phyloP scores from a whole-genome alignment of 2,113 vertebrate species.

The Nestor notabilis region DNA sequence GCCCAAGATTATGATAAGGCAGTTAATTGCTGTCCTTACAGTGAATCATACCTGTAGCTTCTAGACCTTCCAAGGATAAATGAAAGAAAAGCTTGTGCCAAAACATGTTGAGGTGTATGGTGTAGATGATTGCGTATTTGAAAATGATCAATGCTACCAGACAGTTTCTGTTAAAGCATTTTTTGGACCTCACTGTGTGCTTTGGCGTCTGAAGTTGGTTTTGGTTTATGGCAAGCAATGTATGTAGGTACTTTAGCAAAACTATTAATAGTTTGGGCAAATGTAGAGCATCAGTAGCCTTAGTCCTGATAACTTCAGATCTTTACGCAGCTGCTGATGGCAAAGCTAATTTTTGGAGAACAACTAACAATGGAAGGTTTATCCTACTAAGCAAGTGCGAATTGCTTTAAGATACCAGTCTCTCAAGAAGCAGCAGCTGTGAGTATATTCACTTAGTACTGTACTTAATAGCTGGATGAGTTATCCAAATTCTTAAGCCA shows the following conservation, averaged over 20 bases:
- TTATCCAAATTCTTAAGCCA: not conserved
- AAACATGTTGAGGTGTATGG: rapidly evolving
- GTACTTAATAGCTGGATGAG: not conserved
- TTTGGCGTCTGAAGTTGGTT: not conserved
- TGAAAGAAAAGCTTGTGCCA: not conserved
- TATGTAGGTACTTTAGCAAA: not conserved
- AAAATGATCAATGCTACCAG: not conserved
- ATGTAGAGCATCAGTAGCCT: not conserved
- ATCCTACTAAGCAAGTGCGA: not conserved
- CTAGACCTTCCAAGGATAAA: not conserved
- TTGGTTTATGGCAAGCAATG: not conserved
- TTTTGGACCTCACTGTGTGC: not conserved
- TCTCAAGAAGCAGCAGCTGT: slow-evolving; percentile 2
- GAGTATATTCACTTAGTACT: not conserved
- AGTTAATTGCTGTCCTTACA: rapidly evolving
- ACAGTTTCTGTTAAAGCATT: not conserved
- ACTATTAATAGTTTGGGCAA: not conserved
- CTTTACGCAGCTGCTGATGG: not conserved
- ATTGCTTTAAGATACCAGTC: not conserved
- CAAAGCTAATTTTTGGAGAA: not conserved
- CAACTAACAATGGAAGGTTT: not conserved
- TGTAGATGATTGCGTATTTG: not conserved
- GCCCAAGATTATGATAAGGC: not conserved
- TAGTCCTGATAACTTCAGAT: not conserved
- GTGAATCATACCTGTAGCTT: not conserved